Evolutionary conservation across 2,797 vertebrate genomes (phyloP), one percentile per base, ranked within the genome.

Genomic region (Mormyrus proboscirostris): DNA sequence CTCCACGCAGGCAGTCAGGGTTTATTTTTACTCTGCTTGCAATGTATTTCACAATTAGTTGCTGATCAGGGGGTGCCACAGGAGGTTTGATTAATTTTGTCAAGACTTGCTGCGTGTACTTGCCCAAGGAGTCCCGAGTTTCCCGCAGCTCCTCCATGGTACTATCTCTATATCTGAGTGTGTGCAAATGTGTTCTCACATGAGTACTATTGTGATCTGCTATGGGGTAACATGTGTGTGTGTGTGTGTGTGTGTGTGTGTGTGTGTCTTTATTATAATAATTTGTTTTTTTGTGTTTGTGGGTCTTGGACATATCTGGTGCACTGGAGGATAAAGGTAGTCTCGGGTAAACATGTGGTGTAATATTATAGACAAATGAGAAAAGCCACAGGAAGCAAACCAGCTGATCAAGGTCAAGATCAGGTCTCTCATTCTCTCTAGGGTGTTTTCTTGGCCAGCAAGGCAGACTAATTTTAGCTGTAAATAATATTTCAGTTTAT

Each of bases 61-160:
- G 73, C 86, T 29, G 51, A 82, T 89, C 89, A 25, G 89, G 16
- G 65, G 62, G 62, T 47, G 62, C 55, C 19, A 25, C 55, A 51
- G 89, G 76, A 57, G 69, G 82, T 69, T 41, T 73, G 19, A 73
- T 85, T 86, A 65, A 51, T 69, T 57, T 86, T 88, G 47, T 88
- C 29, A 69, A 88, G 79, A 83, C 22, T 55, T 22, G 6, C 59
- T 79, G 50, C 10, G 14, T 33, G 51, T 49, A 53, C 14, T 7
- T 50, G 82, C 55, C 12, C 1, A 5, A 47, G 65, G 47, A 47
- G 22, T 19, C 7, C 19, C 19, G 51, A 49, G 59, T 10, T 85
- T n/a, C 10, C 50, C 0, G 1, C 41, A 47, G 57, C 3, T 50
- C 59, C 22, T 49, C 4, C 16, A 0, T 57, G 49, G 25, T 19